Evolutionary conservation across 2,113 vertebrate species (phyloP).

Genomic region (Podarcis raffonei): DNA sequence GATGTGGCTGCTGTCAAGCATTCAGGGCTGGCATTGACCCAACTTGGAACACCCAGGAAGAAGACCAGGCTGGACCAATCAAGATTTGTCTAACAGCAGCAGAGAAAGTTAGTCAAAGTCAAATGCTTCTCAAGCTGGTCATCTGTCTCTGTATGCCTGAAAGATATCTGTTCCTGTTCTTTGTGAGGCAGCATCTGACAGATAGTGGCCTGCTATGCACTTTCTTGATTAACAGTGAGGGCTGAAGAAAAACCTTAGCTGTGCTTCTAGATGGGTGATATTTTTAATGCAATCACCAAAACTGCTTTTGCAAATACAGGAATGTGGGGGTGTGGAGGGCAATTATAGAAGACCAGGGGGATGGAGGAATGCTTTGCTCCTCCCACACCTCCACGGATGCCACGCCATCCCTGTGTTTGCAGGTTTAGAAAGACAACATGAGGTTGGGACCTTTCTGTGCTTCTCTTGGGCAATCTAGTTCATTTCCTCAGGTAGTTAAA

Average conservation of each 20-base stretch:
- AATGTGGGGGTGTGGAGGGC: neutral
- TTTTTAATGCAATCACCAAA: neutral
- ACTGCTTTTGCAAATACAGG: neutral
- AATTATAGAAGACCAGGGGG: neutral
- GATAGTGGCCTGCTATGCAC: neutral
- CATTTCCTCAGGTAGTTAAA: neutral
- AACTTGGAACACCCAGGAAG: neutral
- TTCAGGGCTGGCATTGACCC: neutral
- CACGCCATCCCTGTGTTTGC: too few relatives aligned
- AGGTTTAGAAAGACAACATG: neutral
- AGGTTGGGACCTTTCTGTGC: neutral
- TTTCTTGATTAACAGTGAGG: neutral
- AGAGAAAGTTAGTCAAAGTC: neutral
- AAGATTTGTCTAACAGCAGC: neutral
- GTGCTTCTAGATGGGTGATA: neutral
- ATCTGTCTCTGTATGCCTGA: neutral
- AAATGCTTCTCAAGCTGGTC: neutral
- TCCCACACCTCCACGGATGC: neutral
- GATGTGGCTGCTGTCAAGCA: neutral
- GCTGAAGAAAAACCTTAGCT: neutral
- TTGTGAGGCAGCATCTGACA: neutral
- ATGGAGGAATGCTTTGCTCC: neutral
- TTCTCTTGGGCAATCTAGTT: neutral
- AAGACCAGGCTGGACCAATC: neutral
- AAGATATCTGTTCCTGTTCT: neutral